Percentiles rank a stretch among this genome's conserved stretches.
These are phyloP conservation scores for Epinephelus awoara DNA, from an alignment of 2,797 vertebrate species.

Conservation along the genomic window DNA sequence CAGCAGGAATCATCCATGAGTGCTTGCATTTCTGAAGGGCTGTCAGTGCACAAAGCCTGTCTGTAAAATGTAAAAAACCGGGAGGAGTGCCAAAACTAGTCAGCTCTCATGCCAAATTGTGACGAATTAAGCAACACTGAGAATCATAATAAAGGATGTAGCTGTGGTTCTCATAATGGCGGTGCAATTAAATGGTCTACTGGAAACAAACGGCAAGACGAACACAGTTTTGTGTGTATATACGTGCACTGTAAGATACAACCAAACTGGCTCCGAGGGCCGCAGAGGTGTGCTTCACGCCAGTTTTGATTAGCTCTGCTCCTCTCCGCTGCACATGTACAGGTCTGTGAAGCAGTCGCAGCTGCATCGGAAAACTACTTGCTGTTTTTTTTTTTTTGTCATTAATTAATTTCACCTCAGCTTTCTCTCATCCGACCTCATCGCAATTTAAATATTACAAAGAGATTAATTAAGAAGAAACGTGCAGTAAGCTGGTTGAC, in stretches of 20 bases:
- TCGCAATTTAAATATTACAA: slow-evolving; percentile 49
- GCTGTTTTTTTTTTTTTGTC: slow-evolving; percentile 33
- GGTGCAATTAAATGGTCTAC: slow-evolving; percentile 20
- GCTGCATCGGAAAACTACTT: slow-evolving; percentile 16
- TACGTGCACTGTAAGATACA: slow-evolving; percentile 25
- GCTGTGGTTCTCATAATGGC: slow-evolving; percentile 44
- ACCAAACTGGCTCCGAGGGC: slow-evolving; percentile 42
- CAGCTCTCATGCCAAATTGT: slow-evolving; percentile 70
- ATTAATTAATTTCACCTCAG: slow-evolving; percentile 41
- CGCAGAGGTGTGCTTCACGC: slow-evolving; percentile 56
- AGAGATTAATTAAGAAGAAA: slow-evolving; percentile 39
- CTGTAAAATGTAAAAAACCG: slow-evolving; percentile 58
- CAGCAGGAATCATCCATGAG: slow-evolving; percentile 56
- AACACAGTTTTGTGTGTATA: slow-evolving; percentile 19
- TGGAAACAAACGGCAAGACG: slow-evolving; percentile 17
- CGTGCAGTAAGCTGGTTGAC: slow-evolving; percentile 54
- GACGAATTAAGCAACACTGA: slow-evolving; percentile 49
- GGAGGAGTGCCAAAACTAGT: slow-evolving; percentile 68
- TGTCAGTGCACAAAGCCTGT: slow-evolving; percentile 62
- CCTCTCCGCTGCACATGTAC: slow-evolving; percentile 33
- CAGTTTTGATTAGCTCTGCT: slow-evolving; percentile 52
- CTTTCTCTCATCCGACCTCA: slow-evolving; percentile 55
- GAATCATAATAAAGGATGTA: slow-evolving; percentile 50
- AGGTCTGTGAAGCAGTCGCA: slow-evolving; percentile 43
- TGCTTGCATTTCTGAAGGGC: slow-evolving; percentile 65